Conservation (phyloP, 2,888 invertebrate genomes). For the Dyspetes luteomarginatus region DNA sequence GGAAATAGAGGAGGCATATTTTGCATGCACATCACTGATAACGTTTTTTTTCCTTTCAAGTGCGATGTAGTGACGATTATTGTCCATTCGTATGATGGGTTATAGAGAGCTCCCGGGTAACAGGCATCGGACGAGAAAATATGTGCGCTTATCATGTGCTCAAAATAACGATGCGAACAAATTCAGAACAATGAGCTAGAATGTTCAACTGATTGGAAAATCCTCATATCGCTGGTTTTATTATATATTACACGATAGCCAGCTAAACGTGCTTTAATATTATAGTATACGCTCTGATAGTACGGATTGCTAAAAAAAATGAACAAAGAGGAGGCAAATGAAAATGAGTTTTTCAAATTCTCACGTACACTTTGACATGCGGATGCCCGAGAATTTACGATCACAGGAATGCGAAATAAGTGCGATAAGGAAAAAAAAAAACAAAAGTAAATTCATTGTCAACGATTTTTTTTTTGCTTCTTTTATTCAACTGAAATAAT, state of each 20-base stretch:
- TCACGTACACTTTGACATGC: neutral
- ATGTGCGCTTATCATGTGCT: constrained; percentile 3
- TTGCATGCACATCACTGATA: neutral
- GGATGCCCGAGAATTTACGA: neutral
- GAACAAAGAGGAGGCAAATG: neutral
- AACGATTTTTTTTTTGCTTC: too few relatives aligned
- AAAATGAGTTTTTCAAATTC: neutral
- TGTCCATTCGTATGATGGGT: neutral
- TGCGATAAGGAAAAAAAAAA: neutral
- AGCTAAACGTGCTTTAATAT: neutral
- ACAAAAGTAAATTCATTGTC: too few relatives aligned
- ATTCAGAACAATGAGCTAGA: neutral
- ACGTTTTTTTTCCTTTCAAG: neutral
- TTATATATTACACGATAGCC: constrained; percentile 2
- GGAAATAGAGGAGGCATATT: neutral
- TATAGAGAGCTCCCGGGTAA: constrained; percentile 11
- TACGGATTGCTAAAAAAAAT: neutral
- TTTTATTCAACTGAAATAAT: too few relatives aligned
- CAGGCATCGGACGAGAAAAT: neutral
- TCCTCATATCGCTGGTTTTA: neutral
- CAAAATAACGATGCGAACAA: neutral
- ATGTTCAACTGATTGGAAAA: neutral
- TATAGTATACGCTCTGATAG: neutral
- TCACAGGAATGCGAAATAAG: neutral
- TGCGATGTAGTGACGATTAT: constrained; percentile 11